These are phyloP conservation scores for Cyclopterus lumpus DNA, from an alignment of 2,797 vertebrate species.

Conservation along the genomic window DNA sequence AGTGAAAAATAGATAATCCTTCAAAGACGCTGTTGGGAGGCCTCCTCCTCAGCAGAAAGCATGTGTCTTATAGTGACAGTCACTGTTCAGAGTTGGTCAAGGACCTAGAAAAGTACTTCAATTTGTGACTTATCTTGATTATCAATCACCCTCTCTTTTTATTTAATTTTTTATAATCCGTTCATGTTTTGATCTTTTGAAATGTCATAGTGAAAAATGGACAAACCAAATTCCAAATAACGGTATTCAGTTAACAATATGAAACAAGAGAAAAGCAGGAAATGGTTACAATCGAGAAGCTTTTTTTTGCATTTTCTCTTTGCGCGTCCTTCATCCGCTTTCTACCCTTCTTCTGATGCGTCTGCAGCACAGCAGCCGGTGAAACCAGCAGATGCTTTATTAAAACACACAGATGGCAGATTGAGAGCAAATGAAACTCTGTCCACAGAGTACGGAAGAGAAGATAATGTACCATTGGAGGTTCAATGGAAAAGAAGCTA, in stretches of 20 bases:
- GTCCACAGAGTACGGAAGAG: background rate
- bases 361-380: background rate
- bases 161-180: background rate
- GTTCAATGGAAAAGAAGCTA: background rate
- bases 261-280: background rate
- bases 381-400: conserved; percentile 4
- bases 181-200: background rate
- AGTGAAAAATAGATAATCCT: conserved; percentile 15
- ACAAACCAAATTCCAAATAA: background rate
- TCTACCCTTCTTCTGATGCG: background rate
- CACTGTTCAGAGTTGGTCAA: background rate
- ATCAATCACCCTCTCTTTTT: background rate
- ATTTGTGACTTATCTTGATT: background rate
- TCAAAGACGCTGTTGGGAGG: background rate
- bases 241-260: background rate
- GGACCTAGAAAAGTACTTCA: background rate
- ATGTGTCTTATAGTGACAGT: background rate
- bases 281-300: background rate
- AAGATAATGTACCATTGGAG: background rate
- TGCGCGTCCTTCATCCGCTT: background rate
- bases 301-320: background rate
- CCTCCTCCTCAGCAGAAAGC: background rate
- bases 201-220: background rate
- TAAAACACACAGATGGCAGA: background rate
- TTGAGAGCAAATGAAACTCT: background rate